These are phyloP conservation scores for Halesus radiatus DNA, from an alignment of 1,140 invertebrate species.

Conservation along the genomic window DNA sequence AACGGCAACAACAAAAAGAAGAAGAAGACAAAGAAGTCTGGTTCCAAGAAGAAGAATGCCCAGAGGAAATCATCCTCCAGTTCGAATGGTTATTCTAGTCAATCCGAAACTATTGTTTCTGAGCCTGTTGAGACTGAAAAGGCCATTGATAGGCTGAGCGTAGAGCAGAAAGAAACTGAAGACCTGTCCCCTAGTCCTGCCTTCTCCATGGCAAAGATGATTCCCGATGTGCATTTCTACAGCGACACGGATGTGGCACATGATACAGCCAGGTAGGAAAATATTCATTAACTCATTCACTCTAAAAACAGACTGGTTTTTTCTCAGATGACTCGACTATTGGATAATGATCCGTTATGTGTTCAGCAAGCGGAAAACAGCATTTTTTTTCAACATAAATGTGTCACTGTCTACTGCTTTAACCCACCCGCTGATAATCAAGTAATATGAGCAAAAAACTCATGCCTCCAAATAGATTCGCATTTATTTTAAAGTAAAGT, in stretches of 20 bases:
- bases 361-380: too few relatives aligned
- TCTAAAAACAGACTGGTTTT: neutral
- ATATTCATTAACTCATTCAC: slow-evolving; percentile 45
- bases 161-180: slow-evolving; percentile 32
- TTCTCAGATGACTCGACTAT: too few relatives aligned
- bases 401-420: too few relatives aligned
- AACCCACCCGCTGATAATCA: neutral
- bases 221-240: slow-evolving; percentile 85
- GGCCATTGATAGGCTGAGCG: slow-evolving; percentile 35
- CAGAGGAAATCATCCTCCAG: slow-evolving; percentile 77
- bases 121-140: slow-evolving; percentile 57
- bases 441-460: neutral
- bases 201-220: slow-evolving; percentile 45
- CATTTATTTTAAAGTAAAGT: neutral
- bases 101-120: slow-evolving; percentile 65
- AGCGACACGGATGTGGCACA: slow-evolving; percentile 90
- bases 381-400: too few relatives aligned
- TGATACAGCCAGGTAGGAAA: slow-evolving; percentile 68
- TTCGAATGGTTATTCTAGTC: slow-evolving; percentile 64
- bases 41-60: slow-evolving; percentile 83
- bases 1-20: slow-evolving; percentile 78
- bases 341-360: too few relatives aligned
- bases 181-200: slow-evolving; percentile 42
- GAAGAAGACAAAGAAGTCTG: slow-evolving; percentile 83
- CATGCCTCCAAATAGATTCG: neutral